Conservation (phyloP, 1,140 invertebrate species). For the Psix sp. region DNA sequence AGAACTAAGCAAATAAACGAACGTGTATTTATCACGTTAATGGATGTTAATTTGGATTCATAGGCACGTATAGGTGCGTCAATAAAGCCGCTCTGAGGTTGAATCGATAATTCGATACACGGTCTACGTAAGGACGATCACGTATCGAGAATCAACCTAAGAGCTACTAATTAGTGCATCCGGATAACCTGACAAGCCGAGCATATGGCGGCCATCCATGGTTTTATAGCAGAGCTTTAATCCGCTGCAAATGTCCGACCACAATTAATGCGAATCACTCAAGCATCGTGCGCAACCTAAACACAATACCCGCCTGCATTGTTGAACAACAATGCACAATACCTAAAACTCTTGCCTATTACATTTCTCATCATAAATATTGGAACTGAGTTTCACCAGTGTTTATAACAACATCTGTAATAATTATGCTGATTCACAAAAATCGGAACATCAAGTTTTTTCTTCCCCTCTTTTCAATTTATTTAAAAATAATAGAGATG, state of each 20-base stretch:
- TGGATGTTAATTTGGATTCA: conserved; percentile 55
- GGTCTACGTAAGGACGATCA: conserved; percentile 37
- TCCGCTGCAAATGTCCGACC: conserved; percentile 35
- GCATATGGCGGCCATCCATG: conserved; percentile 70
- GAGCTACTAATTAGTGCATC: conserved; percentile 57
- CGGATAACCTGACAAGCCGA: conserved; percentile 29
- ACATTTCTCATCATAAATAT: no score
- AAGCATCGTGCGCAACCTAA: conserved; percentile 43
- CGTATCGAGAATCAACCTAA: conserved; percentile 53
- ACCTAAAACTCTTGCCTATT: no score
- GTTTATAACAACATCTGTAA: no score
- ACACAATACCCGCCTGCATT: conserved; percentile 60
- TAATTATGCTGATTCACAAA: no score
- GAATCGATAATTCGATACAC: conserved; percentile 55
- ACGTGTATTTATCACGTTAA: conserved; percentile 43
- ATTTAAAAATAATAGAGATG: no score
- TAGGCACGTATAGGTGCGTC: conserved; percentile 46
- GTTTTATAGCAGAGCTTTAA: conserved; percentile 63
- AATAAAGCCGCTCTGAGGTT: conserved; percentile 36
- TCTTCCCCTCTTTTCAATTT: no score
- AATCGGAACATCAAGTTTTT: no score
- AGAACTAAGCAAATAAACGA: conserved; percentile 24
- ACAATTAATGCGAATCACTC: conserved; percentile 20
- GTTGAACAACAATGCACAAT: no score
- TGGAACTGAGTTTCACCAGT: no score